phyloP scores from a whole-genome alignment of 30 jellyfish, hydroid and myxozoan genomes.

The Aurelia sp. region DNA sequence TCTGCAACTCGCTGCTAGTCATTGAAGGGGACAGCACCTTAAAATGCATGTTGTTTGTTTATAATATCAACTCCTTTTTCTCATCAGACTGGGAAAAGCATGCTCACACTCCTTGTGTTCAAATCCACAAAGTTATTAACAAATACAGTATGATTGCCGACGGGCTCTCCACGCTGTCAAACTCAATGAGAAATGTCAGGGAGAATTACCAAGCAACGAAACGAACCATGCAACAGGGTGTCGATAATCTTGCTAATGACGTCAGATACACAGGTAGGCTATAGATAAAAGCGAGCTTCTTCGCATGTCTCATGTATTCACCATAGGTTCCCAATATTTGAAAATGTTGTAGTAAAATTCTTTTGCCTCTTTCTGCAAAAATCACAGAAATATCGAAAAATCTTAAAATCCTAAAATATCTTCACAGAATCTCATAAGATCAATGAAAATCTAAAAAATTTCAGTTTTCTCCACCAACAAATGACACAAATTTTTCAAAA shows the following conservation, averaged over 20 bases:
- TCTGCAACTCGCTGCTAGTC: too few relatives aligned
- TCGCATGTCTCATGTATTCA: too few relatives aligned
- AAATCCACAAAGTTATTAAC: slow-evolving; percentile 28
- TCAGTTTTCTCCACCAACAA: too few relatives aligned
- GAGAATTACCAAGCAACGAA: slow-evolving; percentile 47
- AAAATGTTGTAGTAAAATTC: too few relatives aligned
- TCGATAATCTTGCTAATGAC: slow-evolving; percentile 13
- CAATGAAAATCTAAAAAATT: too few relatives aligned
- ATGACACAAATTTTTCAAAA: too few relatives aligned
- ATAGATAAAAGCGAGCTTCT: not conserved
- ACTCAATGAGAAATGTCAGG: slow-evolving; percentile 18
- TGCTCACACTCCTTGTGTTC: slow-evolving; percentile 31
- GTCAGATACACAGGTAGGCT: slow-evolving; percentile 34
- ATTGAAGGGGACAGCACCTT: too few relatives aligned
- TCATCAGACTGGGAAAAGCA: slow-evolving; percentile 36
- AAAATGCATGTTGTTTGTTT: not conserved
- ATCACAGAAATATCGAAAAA: too few relatives aligned
- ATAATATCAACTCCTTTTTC: not conserved
- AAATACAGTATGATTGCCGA: slow-evolving; percentile 41
- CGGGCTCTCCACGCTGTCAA: slow-evolving; percentile 24
- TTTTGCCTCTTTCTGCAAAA: too few relatives aligned
- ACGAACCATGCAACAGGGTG: slow-evolving; percentile 49
- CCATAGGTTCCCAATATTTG: too few relatives aligned
- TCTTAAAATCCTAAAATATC: too few relatives aligned
- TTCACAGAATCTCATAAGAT: too few relatives aligned